Evolutionary conservation across 2,113 vertebrate species (phyloP), one percentile per base, ranked within the genome.

Genomic region (Pangasianodon gigas): DNA sequence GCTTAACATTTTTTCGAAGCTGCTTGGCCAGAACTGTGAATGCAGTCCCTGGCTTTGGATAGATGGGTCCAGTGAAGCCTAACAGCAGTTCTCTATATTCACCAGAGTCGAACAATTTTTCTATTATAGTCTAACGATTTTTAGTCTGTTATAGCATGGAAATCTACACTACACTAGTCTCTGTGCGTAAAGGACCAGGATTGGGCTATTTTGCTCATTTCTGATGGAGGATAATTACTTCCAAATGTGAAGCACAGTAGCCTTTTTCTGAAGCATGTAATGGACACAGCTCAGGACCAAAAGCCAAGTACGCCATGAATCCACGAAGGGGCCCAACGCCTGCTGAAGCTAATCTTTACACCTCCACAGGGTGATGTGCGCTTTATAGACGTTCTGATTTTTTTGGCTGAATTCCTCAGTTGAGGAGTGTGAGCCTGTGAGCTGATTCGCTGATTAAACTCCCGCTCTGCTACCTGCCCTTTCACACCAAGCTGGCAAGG

Each of bases 401-500:
- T 75, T 46, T 24, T 77, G 10, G 1, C 0, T 16, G 67, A 54
- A 37, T 60, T 79, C 41, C 41, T 58, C 56, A 32, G 74, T n/a
- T 24, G 9, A 52, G 58, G 11, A 69, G 58, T 52, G 60, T 41
- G 60, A 82, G 56, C 87, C 29, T 0, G 29, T 58, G 5, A 52
- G 60, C 46, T 14, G 77, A 67, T 82, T 69, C 9, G 60, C 60
- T 51, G 75, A 80, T 80, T 80, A 88, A 65, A 62, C 75, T 32
- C 56, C 41, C 3, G 41, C 44, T 58, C 41, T 51, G 24, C 87
- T 81, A 54, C 21, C 32, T 83, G 60, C 10, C 13, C 79, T 88
- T 54, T 69, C 32, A 26, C 60, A 83, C 21, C 21, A 54, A 69
- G 60, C 79, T 67, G 46, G 29, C 46, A 69, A 82, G 75, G 62